Base-by-base conservation (phyloP, 2,888 invertebrate species). In the Sericinus montela region DNA sequence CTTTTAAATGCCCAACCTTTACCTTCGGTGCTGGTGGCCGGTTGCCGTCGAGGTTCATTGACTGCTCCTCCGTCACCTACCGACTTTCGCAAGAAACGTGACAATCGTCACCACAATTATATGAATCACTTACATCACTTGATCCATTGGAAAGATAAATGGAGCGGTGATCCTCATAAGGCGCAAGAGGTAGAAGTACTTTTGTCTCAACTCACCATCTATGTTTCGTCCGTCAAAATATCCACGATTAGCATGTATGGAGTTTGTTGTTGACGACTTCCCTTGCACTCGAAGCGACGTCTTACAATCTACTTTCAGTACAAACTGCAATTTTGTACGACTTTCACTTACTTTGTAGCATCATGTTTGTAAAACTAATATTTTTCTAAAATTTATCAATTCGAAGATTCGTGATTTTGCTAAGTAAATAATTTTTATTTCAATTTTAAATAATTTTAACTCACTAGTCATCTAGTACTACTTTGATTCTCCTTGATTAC, bases 1-100 rank as follows among this genome's bases (percentile, higher is more conserved):
- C 70, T 88, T 52, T 69, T 88, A 57, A 66, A 58, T 57, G 63
- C 70, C 13, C 80, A 79, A 35, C 72, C 76, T 16, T 65, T 74
- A 10, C 69, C 72, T 47, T 66, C 84, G 51, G 70, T 81, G 42
- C 69, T 72, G 28, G 72, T 74, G 37, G 60, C 66, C 49, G 65
- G 69, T 50, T 69, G 69, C 28, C 75, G 88, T 3, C 71, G 89
- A 32, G 72, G 75, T 56, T 89, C 89, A 1, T 69, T 89, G 40
- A 89, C 89, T 5, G 89, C 88, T 19, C 89, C 89, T 10, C 86
- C 89, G 0, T 89, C 89, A 23, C 89, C 89, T 6, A 81, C 79
- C n/a, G 87, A 87, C 51, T 84, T 76, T 30, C 74, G 86, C 54
- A 85, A 87, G 68, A 85, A 86, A 69, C 80, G 75, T 55, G 80